phyloP scores from a whole-genome alignment of 2,888 invertebrate species.

The Pristionchus exspectatus region DNA sequence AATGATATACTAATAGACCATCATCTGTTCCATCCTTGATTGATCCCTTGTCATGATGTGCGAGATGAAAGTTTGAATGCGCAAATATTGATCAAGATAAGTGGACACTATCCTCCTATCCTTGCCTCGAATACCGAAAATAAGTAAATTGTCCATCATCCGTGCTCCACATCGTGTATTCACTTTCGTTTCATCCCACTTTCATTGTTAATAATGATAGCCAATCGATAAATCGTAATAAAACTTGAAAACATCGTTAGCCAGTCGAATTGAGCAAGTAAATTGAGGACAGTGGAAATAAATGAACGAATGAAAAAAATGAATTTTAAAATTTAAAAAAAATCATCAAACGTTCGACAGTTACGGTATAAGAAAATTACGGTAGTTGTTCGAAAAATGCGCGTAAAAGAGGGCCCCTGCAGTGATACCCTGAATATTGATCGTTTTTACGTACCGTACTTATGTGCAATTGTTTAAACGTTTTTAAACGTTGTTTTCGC shows the following conservation, averaged over 20 bases:
- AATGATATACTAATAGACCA: slow-evolving; percentile 5
- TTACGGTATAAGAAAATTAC: neutral
- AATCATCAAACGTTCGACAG: too few species aligned
- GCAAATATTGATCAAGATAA: slow-evolving; percentile 23
- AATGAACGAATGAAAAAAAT: neutral
- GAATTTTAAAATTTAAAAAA: neutral
- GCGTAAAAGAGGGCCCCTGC: too few species aligned
- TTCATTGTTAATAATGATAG: slow-evolving; percentile 29
- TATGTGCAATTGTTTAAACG: neutral
- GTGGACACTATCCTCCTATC: slow-evolving; percentile 7
- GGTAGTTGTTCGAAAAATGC: neutral
- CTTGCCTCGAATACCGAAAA: slow-evolving; percentile 6
- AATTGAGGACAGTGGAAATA: neutral
- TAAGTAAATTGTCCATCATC: slow-evolving; percentile 20
- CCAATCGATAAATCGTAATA: slow-evolving; percentile 35
- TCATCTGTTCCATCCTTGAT: slow-evolving; percentile 23
- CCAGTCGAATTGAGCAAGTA: neutral
- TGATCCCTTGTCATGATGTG: slow-evolving; percentile 31
- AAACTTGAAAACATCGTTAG: neutral
- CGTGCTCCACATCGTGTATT: slow-evolving; percentile 43
- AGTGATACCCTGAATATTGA: neutral
- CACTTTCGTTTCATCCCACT: slow-evolving; percentile 26
- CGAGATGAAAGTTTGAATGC: slow-evolving; percentile 35
- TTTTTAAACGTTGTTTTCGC: neutral
- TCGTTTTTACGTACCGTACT: neutral